Evolutionary conservation across 2,888 invertebrate genomes (phyloP).

Genomic region (Drosophila neonasuta): DNA sequence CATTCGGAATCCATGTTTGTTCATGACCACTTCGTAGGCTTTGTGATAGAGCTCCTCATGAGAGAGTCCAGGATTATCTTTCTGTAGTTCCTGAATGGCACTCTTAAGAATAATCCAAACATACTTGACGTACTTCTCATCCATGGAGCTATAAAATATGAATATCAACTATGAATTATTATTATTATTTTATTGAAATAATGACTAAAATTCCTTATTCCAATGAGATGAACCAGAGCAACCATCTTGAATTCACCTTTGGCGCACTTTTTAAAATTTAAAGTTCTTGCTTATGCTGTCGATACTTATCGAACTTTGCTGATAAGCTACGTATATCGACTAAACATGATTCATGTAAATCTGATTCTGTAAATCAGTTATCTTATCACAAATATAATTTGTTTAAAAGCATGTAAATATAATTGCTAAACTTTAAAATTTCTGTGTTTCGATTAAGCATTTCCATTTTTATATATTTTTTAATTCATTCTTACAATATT

Average conservation of each 20-base stretch:
- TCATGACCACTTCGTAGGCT: slow-evolving; percentile 5
- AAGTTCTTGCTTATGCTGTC: not conserved
- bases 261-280: not conserved
- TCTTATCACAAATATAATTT: slow-evolving; percentile 1
- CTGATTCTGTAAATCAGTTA: not conserved
- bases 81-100: slow-evolving; percentile 1
- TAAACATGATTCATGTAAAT: not conserved
- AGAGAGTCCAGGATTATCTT: not conserved
- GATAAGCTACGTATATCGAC: no score
- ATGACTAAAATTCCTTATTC: no score
- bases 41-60: slow-evolving; percentile 1
- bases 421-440: not conserved
- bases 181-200: not conserved
- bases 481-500: no score
- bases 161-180: not conserved
- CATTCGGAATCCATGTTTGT: slow-evolving; percentile 19
- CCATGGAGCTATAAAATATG: not conserved
- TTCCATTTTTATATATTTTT: not conserved
- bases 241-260: not conserved
- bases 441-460: not conserved
- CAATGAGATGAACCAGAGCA: no score
- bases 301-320: not conserved
- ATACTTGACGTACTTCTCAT: slow-evolving; percentile 9
- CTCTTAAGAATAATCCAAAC: slow-evolving; percentile 8
- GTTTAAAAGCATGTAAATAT: not conserved